phyloP scores from a whole-genome alignment of 2,888 invertebrate species.

The Onthophagus sagittarius region DNA sequence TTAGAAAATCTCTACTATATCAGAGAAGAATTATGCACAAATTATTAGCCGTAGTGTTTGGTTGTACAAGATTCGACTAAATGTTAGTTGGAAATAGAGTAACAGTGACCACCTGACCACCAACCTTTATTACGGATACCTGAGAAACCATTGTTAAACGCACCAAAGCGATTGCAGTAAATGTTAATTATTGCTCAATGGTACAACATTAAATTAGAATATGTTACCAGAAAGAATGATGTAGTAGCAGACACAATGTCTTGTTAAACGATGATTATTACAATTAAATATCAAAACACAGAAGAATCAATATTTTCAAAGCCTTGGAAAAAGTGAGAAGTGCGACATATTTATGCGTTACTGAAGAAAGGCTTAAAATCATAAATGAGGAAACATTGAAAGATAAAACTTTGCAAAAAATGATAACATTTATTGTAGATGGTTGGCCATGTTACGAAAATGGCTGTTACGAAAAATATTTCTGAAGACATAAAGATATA shows the following conservation, averaged over 20 bases:
- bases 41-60: no score
- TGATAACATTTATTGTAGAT: neutral
- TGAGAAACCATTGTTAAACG: neutral
- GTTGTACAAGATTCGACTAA: constrained; percentile 9
- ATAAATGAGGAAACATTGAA: neutral
- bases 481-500: neutral
- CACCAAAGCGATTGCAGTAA: constrained; percentile 13
- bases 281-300: neutral
- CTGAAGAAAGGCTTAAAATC: neutral
- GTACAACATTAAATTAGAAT: constrained; percentile 4
- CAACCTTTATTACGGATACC: constrained; percentile 1
- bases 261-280: neutral
- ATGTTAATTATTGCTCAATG: constrained; percentile 16
- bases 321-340: neutral
- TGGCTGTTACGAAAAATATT: neutral
- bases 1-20: no score
- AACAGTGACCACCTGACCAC: constrained; percentile 5
- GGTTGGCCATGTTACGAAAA: no score
- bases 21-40: no score
- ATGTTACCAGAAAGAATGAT: constrained; percentile 3
- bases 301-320: neutral
- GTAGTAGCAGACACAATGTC: constrained; percentile 2
- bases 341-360: neutral
- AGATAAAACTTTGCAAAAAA: neutral
- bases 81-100: constrained; percentile 9